Evolutionary conservation across 2,797 vertebrate genomes (phyloP), one percentile per base, ranked within the genome.

Genomic region (Chelonia mydas): DNA sequence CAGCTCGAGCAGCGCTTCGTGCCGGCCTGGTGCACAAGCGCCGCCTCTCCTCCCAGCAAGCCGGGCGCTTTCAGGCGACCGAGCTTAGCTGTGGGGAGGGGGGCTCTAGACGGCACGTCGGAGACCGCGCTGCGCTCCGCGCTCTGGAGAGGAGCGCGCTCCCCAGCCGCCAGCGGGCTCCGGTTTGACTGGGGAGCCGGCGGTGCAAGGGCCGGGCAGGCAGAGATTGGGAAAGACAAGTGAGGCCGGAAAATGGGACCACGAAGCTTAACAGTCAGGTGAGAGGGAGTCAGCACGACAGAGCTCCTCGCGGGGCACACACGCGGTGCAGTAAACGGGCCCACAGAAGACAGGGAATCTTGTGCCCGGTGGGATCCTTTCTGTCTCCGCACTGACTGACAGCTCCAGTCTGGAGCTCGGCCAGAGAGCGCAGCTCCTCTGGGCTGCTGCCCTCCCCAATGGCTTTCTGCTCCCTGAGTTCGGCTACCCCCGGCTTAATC

Each of bases 141-240:
- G 11, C 11, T 41, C 37, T 11, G 23, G 21, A 5, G 5, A 41
- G 37, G 68, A 23, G n/a, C n/a, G 5, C 15, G 7, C 65, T 19
- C 21, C 2, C 37, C 37, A 17, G 5, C 31, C 2, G 68, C 68
- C 2, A 11, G 1, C 7, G 13, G 15, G 4, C 41, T 45, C 37
- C 25, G 41, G 3, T 27, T 17, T 25, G 37, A 11, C 37, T 23
- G 10, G 21, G 16, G 37, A 74, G 72, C 23, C 13, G 13, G 45
- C 45, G 27, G 13, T 15, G 6, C 74, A 27, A 15, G 16, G 25
- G 45, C 74, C 3, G 15, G 41, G 41, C 74, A 9, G 23, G 11
- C 6, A 21, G n/a, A 11, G n/a, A 7, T 7, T 27, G 37, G 13
- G 6, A 12, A 27, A 21, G 68, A 3, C 37, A 12, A 76, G 55